Evolutionary conservation across 2,797 vertebrate genomes (phyloP).

Genomic region (Paramormyrops hopkinsi): DNA sequence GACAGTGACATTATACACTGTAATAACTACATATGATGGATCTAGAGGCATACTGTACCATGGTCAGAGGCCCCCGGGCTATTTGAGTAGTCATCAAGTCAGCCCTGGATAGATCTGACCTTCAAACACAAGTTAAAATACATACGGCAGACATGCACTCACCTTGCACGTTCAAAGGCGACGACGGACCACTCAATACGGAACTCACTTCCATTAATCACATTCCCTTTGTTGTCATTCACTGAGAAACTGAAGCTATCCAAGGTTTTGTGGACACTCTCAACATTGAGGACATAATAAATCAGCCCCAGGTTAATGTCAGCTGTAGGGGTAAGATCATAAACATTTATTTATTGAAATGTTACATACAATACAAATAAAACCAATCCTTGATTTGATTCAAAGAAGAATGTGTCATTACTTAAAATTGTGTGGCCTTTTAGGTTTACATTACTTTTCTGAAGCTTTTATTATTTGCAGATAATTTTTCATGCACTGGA

Average conservation of each 20-base stretch:
- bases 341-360: not conserved
- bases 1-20: not conserved
- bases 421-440: not conserved
- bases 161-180: slow-evolving; percentile 84
- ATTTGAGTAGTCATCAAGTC: not conserved
- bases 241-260: slow-evolving; percentile 93
- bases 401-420: not conserved
- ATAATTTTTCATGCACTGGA: not conserved
- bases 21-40: not conserved
- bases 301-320: slow-evolving; percentile 89
- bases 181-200: slow-evolving; percentile 93
- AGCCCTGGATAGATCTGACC: not conserved
- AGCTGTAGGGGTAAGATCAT: slow-evolving; percentile 53
- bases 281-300: slow-evolving; percentile 71
- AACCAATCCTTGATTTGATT: not conserved
- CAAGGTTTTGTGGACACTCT: slow-evolving; percentile 67
- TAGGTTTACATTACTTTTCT: not conserved
- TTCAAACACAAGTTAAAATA: not conserved
- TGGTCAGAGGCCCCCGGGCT: not conserved
- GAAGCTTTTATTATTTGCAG: not conserved
- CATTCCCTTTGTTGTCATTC: slow-evolving; percentile 85
- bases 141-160: not conserved
- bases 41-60: not conserved
- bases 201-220: slow-evolving; percentile 81
- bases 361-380: not conserved